Base-by-base conservation (phyloP, 2,113 vertebrate species). In the Misgurnus anguillicaudatus region DNA sequence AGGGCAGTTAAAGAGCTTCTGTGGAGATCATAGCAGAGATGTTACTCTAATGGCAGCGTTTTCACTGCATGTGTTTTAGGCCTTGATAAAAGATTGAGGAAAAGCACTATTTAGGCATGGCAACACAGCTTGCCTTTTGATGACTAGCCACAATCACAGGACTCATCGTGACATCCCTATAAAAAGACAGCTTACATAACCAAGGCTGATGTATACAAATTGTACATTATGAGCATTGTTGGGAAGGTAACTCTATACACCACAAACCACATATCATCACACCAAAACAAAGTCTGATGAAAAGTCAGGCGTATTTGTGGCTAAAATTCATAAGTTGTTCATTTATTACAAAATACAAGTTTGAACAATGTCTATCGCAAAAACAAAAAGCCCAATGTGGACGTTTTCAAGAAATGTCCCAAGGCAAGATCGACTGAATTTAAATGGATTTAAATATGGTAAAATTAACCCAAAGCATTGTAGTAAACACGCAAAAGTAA, bases 71-170 rank as follows among this genome's bases (percentile, higher is more conserved):
- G 53, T 48, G 53, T 58, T 42, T 24, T 17, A 31, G 24, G 24
- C 24, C 24, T 31, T 31, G 24, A 31, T 31, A 31, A 31, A 31
- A 31, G 24, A 31, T 31, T 31, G 24, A 31, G 24, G 55, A 69
- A 51, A 6, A 45, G 64, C 55, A 6, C 39, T 14, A 41, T 11
- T 42, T 11, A 42, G 4, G 31, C 51, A 39, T 41, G 38, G 51
- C 31, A 71, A 55, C 69, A 71, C 19, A 71, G 17, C 16, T 10
- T 21, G 31, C 48, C 68, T 70, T 16, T n/a, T 42, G 38, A 72
- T 72, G 53, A 72, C 69, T 41, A 72, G 69, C 36, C 19, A n/a
- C 38, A 58, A 58, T 72, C 68, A 51, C 36, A 24, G 45, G 66
- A 51, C 66, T 51, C 47, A 51, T 69, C 48, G 8, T 58, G 69